Conservation (phyloP, 2,113 vertebrate species). For the Labeo catla region DNA sequence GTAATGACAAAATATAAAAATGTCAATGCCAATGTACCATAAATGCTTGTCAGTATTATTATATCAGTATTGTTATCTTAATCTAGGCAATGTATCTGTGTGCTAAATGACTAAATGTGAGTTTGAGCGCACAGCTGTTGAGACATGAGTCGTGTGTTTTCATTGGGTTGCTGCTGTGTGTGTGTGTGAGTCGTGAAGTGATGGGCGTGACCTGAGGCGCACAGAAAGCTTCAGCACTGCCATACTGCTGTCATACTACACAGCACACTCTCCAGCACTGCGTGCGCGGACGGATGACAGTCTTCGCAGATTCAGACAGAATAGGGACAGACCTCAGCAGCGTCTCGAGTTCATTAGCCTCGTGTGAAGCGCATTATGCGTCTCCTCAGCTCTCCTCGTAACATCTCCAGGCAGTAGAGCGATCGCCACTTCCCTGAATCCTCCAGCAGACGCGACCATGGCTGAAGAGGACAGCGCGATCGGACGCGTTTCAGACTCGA, state of each 20-base stretch:
- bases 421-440: background rate
- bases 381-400: background rate
- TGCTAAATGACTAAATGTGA: background rate
- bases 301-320: background rate
- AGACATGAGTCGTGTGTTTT: background rate
- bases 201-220: constrained; percentile 80
- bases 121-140: background rate
- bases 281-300: background rate
- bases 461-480: constrained; percentile 82
- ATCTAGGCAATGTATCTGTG: background rate
- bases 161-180: constrained; percentile 1
- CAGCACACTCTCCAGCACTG: constrained; percentile 70
- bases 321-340: background rate
- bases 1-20: no score
- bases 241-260: constrained; percentile 63
- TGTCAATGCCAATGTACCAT: no score
- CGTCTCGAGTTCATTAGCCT: background rate
- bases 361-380: background rate
- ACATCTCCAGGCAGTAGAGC: constrained; percentile 1
- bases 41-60: no score
- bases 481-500: constrained; percentile 61
- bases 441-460: constrained; percentile 73
- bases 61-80: background rate
- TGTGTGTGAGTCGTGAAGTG: constrained; percentile 54
- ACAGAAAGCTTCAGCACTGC: constrained; percentile 68